A percentile compares a stretch with the other conserved stretches of the same genome.
phyloP scores from a whole-genome alignment of 2,888 invertebrate genomes.

The Catocala nupta region DNA sequence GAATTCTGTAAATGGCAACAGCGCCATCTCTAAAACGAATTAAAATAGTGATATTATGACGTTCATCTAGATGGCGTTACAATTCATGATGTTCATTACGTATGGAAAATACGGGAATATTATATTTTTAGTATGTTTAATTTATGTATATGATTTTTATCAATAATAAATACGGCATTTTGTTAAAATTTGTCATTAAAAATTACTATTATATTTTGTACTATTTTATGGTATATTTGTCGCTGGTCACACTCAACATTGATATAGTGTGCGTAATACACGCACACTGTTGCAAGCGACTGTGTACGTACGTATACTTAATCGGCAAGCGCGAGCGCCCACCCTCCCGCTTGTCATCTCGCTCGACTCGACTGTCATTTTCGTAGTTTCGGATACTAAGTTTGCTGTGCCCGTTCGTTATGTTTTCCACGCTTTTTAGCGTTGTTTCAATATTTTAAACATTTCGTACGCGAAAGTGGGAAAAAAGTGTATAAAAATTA shows the following conservation, averaged over 20 bases:
- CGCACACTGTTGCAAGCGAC: neutral
- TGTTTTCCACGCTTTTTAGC: conserved; percentile 59
- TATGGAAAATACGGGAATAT: too few relatives aligned
- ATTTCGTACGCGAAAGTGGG: conserved; percentile 50
- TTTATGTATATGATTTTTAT: too few relatives aligned
- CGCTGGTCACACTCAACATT: conserved; percentile 26
- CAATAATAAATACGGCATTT: too few relatives aligned
- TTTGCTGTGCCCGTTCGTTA: conserved; percentile 54
- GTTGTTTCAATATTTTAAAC: conserved; percentile 40
- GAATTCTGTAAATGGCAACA: too few relatives aligned
- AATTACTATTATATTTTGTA: neutral
- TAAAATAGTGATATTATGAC: too few relatives aligned
- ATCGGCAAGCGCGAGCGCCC: conserved; percentile 16
- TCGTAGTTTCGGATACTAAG: conserved; percentile 57
- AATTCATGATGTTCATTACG: too few relatives aligned
- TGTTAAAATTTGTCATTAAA: too few relatives aligned
- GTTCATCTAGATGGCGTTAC: too few relatives aligned
- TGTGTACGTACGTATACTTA: conserved; percentile 16
- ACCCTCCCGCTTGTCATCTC: conserved; percentile 36
- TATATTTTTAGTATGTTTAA: too few relatives aligned
- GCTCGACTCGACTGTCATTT: conserved; percentile 45
- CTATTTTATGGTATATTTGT: neutral
- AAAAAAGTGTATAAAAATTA: conserved; percentile 45
- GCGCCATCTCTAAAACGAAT: too few relatives aligned
- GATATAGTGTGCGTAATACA: conserved; percentile 16